Percentiles rank a stretch among this genome's conserved stretches.
These are phyloP conservation scores for Camponotus floridanus DNA, from an alignment of 1,140 invertebrate species.

Conservation along the genomic window DNA sequence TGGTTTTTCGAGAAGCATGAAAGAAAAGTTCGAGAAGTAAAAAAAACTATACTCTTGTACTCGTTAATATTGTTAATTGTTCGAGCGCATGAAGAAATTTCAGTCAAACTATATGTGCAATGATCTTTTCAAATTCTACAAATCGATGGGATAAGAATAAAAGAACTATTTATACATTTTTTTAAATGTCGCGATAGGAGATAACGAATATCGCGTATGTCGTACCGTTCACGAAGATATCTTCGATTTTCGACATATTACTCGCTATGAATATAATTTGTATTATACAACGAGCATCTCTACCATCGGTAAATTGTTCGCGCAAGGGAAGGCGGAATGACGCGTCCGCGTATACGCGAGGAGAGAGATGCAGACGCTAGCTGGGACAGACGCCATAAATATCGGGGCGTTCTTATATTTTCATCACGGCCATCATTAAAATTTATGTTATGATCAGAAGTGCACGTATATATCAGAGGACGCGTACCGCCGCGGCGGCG, in stretches of 20 bases:
- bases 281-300: not conserved
- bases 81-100: not conserved
- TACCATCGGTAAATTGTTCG: conserved; percentile 20
- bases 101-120: not conserved
- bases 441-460: conserved; percentile 86
- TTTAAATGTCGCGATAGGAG: not conserved
- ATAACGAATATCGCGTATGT: not conserved
- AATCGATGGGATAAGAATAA: not conserved
- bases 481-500: conserved; percentile 66
- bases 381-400: conserved; percentile 83
- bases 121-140: not conserved
- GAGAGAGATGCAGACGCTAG: conserved; percentile 69
- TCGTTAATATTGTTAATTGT: conserved; percentile 27
- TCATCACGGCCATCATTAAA: conserved; percentile 86
- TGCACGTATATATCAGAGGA: conserved; percentile 83
- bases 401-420: conserved; percentile 86
- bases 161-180: not conserved
- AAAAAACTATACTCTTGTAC: not conserved
- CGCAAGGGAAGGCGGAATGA: conserved; percentile 23
- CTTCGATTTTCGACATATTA: not conserved
- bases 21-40: too few relatives aligned
- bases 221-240: not conserved
- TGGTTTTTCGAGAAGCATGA: not conserved
- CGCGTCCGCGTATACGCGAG: conserved; percentile 39
- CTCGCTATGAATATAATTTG: not conserved